Base-by-base conservation (phyloP, 2,113 vertebrate species). In the Deroptyus accipitrinus region DNA sequence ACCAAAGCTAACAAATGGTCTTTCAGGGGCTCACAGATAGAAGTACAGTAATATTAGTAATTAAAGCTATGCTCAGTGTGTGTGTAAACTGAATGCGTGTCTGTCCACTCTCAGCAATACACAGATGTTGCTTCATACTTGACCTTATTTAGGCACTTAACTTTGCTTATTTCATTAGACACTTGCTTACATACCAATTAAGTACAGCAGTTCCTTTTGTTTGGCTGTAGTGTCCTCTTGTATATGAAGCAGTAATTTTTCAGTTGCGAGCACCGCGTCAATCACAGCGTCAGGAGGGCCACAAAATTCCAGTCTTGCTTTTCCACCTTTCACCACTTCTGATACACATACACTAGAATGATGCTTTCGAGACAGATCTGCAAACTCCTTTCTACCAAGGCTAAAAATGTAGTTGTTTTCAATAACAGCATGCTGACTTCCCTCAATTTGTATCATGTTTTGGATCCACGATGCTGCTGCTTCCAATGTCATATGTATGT, bases 361-460 rank as follows among this genome's bases (percentile, higher is more conserved):
- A 15, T 23, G 20, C n/a, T 70, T 25, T 64, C 4, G 41, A 79
- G 78, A 94, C 5, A 99, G 95, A 37, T 83, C 48, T 63, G 68
- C 74, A 48, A 98, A 96, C 33, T 99, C 96, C 1, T 77, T 22
- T 70, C 96, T 97, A 20, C 98, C 97, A 0, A 99, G 88, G 92
- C 97, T 97, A 79, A 97, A 95, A 84, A 99, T 96, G 78, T 97
- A 98, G 88, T 98, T 99, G 94, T 99, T 98, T 70, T 69, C 62
- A 94, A 99, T 98, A 37, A 27, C 1, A 55, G 94, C 88, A 77
- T 0, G 1, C 5, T 54, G 4, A 3, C 2, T 3, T 14, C 46
- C 22, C 24, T 18, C 24, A 30, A 79, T n/a, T 39, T 9, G 18
- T 55, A 98, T 37, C 10, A 95, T 4, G 1, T 11, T 18, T 10